phyloP scores from a whole-genome alignment of 2,113 vertebrate species.

The Bufo bufo region DNA sequence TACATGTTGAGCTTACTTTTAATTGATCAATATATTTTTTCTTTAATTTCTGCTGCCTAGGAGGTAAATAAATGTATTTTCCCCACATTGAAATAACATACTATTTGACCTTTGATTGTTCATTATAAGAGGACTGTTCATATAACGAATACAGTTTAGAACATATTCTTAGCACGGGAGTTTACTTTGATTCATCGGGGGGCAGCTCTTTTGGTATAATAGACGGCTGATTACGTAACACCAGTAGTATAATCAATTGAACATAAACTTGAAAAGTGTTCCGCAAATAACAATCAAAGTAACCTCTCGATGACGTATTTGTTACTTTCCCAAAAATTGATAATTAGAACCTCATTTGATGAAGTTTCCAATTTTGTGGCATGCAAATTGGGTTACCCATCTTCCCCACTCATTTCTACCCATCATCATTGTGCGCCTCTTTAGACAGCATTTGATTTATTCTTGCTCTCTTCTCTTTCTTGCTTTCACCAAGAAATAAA shows the following conservation, averaged over 20 bases:
- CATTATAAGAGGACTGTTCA: slow-evolving; percentile 33
- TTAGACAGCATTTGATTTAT: slow-evolving; percentile 66
- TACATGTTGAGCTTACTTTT: not conserved
- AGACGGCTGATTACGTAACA: not conserved
- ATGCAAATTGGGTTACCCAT: slow-evolving; percentile 23
- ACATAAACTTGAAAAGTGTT: slow-evolving; percentile 33
- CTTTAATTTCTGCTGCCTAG: slow-evolving; percentile 49
- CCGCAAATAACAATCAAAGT: slow-evolving; percentile 29
- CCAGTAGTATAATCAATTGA: not conserved
- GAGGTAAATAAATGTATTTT: slow-evolving; percentile 44
- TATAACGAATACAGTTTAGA: not conserved
- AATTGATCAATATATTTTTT: slow-evolving; percentile 37
- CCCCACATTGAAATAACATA: slow-evolving; percentile 28
- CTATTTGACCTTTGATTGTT: slow-evolving; percentile 32
- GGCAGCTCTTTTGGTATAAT: not conserved
- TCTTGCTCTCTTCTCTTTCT: slow-evolving; percentile 72
- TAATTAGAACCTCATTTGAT: slow-evolving; percentile 1
- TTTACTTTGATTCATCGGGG: not conserved
- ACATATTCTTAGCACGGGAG: not conserved
- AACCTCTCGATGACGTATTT: slow-evolving; percentile 3
- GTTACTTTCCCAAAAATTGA: slow-evolving; percentile 4
- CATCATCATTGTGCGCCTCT: slow-evolving; percentile 52
- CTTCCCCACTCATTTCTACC: not conserved
- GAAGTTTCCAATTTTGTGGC: not conserved
- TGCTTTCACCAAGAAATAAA: slow-evolving; percentile 94